Conservation (phyloP, 2,113 vertebrate species). For the Galemys pyrenaicus region DNA sequence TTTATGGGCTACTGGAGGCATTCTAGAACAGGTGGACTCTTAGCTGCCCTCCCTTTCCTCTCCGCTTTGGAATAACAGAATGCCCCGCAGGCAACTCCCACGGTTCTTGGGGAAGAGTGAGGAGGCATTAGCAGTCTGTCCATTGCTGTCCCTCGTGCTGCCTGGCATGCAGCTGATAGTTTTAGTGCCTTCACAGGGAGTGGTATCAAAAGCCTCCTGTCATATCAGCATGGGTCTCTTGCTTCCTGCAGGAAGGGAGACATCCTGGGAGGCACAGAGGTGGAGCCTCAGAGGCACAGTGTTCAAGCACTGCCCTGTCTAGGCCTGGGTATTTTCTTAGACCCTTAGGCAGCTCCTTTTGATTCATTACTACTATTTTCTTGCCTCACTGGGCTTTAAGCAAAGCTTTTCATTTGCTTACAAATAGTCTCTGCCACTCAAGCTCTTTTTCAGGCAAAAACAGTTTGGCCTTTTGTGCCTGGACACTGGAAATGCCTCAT, state of each 20-base stretch:
- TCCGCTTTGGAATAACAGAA: too few relatives aligned
- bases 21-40: neutral
- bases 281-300: neutral
- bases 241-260: conserved; percentile 73
- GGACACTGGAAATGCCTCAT: neutral
- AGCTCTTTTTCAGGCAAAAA: neutral
- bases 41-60: neutral
- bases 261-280: conserved; percentile 54
- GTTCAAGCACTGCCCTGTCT: neutral
- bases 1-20: neutral
- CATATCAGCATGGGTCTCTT: conserved; percentile 66
- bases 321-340: neutral
- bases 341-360: neutral
- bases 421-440: neutral
- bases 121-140: neutral
- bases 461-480: neutral
- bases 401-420: conserved; percentile 9
- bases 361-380: neutral
- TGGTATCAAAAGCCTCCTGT: conserved; percentile 66
- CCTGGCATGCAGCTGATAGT: conserved; percentile 76
- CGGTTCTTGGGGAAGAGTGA: neutral
- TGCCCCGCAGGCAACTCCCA: neutral
- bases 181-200: conserved; percentile 41
- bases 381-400: neutral
- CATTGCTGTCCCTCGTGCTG: neutral